These are phyloP conservation scores for Centropyge bicolor DNA, from an alignment of 2,797 vertebrate species.

Conservation along the genomic window DNA sequence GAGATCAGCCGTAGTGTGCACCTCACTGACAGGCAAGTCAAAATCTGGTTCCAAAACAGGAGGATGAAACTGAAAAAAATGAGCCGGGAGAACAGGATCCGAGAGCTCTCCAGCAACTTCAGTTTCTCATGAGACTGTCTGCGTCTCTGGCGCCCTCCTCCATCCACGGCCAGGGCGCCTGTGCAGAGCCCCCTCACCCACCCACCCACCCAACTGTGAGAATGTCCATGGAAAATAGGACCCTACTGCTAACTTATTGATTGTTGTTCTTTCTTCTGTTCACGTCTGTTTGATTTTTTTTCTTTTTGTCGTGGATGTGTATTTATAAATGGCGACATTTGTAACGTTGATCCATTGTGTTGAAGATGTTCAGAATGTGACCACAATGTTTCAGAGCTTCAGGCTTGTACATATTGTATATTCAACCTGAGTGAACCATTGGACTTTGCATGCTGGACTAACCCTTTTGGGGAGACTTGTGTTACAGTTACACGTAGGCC, in stretches of 20 bases:
- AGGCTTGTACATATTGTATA: constrained; percentile 81
- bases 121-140: constrained; percentile 94
- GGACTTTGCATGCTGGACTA: constrained; percentile 83
- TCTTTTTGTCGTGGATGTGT: constrained; percentile 78
- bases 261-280: constrained; percentile 79
- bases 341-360: constrained; percentile 69
- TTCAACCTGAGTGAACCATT: constrained; percentile 70
- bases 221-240: constrained; percentile 75
- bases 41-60: constrained; percentile 99
- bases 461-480: constrained; percentile 65
- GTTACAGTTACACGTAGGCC: constrained; percentile 64
- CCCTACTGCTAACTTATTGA: constrained; percentile 86
- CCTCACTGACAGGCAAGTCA: constrained; percentile 99
- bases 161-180: constrained; percentile 71
- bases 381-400: constrained; percentile 71
- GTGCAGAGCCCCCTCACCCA: constrained; percentile 46
- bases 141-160: constrained; percentile 74
- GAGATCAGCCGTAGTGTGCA: constrained; percentile 99
- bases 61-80: constrained; percentile 99
- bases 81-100: constrained; percentile 98
- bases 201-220: constrained; percentile 69
- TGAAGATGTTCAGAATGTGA: constrained; percentile 71
- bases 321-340: constrained; percentile 80
- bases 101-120: constrained; percentile 97
- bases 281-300: constrained; percentile 76